Evolutionary conservation across 1,140 invertebrate genomes (phyloP), one percentile per base, ranked within the genome.

Genomic region (Rhagoletis pomonella): DNA sequence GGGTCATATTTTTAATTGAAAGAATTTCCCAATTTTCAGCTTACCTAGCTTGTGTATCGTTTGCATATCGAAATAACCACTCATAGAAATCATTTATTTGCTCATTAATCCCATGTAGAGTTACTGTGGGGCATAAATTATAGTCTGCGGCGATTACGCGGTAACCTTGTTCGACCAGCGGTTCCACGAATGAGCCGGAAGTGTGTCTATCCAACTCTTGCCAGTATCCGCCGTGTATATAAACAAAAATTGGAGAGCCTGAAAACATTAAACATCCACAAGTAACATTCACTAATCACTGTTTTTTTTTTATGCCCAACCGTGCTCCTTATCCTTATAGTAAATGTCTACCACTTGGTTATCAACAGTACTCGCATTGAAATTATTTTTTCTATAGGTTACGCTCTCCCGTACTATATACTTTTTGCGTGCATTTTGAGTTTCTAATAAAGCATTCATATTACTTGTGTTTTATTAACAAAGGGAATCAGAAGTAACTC

Each of bases 221-320:
- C 97, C 97, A 98, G 89, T 96, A 97, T 29, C 97, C 97, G 4
- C 97, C 97, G 91, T 97, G 97, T 29, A 98, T 94, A 90, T 95
- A 97, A 3, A 97, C 94, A 77, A 97, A 95, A 67, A 97, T 95
- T 0, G 96, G 96, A 12, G 95, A 94, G 90, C 95, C 96, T 96
- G 90, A 12, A 92, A 14, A 6, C 10, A 55, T 44, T 39, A 55
- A 86, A 62, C n/a, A 62, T 62, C 9, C n/a, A 62, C n/a, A 14
- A 62, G 60, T 62, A 62, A 62, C 12, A 62, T 3, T 17, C 0
- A n/a, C 17, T 62, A 17, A 62, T 62, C 29, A 29, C 29, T 29
- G 29, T 29, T 29, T 9, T 44, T 42, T n/a, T 29, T 12, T 58
- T 14, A n/a, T 47, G 10, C 77, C 86, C 1, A 29, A 88, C 88